Evolutionary conservation across 2,888 invertebrate species (phyloP), one percentile per base, ranked within the genome.

Genomic region (Andrena minutula): DNA sequence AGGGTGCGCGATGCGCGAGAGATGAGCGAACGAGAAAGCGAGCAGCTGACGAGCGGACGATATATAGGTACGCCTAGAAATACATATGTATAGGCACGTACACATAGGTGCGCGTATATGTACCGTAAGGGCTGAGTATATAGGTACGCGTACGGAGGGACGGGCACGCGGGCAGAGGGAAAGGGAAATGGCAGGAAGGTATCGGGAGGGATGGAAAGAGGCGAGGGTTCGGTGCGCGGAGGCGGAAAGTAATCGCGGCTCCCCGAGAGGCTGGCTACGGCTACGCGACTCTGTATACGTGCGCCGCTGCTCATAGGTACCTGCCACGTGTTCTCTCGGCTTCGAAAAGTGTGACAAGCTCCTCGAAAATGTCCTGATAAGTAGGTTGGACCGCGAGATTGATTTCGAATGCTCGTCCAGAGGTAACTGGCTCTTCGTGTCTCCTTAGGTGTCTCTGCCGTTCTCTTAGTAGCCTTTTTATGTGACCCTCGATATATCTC

Each of bases 161-260:
- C 85, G 74, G 83, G 82, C 68, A 77, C 64, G 81, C 64, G 70
- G 60, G 74, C 75, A 79, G 85, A 88, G 90, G 88, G 78, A 84
- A 83, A 87, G 88, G 88, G 85, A 80, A 86, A 89, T 79, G 84
- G 74, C 81, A 86, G 91, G 94, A 93, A 93, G 92, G 91, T 91
- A 91, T 93, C 93, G 93, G 82, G 82, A 86, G 87, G 84, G 83
- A 84, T 82, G 84, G 86, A 85, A 92, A 92, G 81, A 83, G 87
- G 83, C 93, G 94, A 94, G 94, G 94, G 94, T 94, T 94, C 94
- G 94, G 94, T 95, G 95, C 95, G 95, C 94, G 94, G 95, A 94
- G 95, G 95, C 95, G 95, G 95, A 95, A 95, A 95, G 94, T 95
- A 95, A 95, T 95, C 92, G 93, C 89, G 89, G 89, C 90, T 84